Conservation (phyloP, 2,797 vertebrate genomes). For the Florisuga fusca region DNA sequence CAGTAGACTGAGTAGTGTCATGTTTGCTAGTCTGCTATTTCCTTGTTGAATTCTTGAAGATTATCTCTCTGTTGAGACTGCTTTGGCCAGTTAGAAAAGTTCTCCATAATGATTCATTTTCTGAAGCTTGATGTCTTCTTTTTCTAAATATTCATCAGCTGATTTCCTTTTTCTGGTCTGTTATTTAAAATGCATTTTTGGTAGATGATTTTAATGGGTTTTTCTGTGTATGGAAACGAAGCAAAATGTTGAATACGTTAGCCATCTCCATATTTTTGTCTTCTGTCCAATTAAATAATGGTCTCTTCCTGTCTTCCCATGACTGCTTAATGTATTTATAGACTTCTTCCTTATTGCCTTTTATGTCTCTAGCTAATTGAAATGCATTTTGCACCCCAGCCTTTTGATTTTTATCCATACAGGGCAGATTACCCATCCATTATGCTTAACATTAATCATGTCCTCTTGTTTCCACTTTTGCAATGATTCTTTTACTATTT, state of each 20-base stretch:
- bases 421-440: neutral
- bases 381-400: neutral
- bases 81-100: neutral
- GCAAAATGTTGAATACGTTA: neutral
- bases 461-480: neutral
- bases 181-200: neutral
- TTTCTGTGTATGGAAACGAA: neutral
- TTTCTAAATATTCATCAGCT: neutral
- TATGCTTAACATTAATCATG: neutral
- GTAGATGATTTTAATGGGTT: neutral
- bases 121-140: neutral
- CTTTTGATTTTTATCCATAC: constrained; percentile 11
- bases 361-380: neutral
- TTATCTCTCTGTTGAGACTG: neutral
- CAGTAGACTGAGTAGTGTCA: neutral
- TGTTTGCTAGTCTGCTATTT: neutral
- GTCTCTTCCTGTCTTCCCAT: neutral
- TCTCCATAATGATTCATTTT: neutral
- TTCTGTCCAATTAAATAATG: neutral
- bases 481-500: neutral
- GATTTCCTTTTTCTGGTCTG: neutral
- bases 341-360: neutral
- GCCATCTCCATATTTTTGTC: neutral
- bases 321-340: neutral
- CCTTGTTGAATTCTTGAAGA: neutral